phyloP scores from a whole-genome alignment of 2,888 invertebrate species.

The Rhamphomyia laevipes region DNA sequence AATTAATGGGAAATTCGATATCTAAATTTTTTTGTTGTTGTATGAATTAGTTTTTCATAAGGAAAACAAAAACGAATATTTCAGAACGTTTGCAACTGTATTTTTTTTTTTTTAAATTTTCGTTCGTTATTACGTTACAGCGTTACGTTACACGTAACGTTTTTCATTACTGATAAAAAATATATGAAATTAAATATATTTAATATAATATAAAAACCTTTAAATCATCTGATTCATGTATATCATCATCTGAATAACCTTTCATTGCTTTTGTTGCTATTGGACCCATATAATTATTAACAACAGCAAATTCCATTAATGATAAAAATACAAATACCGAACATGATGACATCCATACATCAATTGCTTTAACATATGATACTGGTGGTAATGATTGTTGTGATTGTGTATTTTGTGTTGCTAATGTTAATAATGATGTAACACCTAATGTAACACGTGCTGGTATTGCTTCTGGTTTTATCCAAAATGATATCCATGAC shows the following conservation, averaged over 20 bases:
- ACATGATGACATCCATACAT: constrained; percentile 87
- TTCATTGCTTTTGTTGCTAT: constrained; percentile 83
- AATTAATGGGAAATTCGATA: too few relatives aligned
- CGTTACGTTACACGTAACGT: too few relatives aligned
- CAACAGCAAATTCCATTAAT: constrained; percentile 80
- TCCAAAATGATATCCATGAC: constrained; percentile 96
- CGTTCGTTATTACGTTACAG: too few relatives aligned
- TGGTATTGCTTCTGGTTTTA: constrained; percentile 85
- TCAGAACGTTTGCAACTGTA: too few relatives aligned
- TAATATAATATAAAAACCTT: constrained; percentile 43
- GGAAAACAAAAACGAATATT: too few relatives aligned
- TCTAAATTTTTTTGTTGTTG: too few relatives aligned
- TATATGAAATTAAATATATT: constrained; percentile 2
- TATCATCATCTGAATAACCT: constrained; percentile 76
- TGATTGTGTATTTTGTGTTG: constrained; percentile 86
- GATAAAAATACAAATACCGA: constrained; percentile 86
- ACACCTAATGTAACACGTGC: constrained; percentile 81
- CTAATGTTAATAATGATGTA: constrained; percentile 73
- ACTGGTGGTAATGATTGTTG: constrained; percentile 82
- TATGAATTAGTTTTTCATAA: too few relatives aligned
- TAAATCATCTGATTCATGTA: constrained; percentile 61
- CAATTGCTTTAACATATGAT: constrained; percentile 86
- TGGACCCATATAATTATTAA: constrained; percentile 77
- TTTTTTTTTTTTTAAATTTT: too few relatives aligned
- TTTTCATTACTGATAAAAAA: too few relatives aligned